A percentile compares a stretch with the other conserved stretches of the same genome.
Evolutionary conservation across 2,888 invertebrate species (phyloP).

Genomic region (Aethes cnicana): DNA sequence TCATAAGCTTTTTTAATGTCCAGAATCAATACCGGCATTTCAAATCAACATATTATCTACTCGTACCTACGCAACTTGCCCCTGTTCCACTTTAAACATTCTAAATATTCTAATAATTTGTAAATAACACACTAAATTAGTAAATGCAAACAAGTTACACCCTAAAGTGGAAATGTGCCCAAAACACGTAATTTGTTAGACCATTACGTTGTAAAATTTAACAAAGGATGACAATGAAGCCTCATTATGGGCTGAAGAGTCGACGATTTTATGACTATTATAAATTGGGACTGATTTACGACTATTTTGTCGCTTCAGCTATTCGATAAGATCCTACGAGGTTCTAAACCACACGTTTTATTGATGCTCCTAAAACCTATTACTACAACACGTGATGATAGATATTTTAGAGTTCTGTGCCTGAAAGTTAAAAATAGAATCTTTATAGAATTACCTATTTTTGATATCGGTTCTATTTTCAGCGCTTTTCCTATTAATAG

Average conservation of each 20-base stretch:
- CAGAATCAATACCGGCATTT: no score
- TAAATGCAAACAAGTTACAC: conserved; percentile 6
- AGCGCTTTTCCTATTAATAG: no score
- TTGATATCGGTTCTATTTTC: no score
- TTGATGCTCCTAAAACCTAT: conserved; percentile 51
- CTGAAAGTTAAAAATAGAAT: no score
- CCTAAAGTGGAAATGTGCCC: conserved; percentile 29
- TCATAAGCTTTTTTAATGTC: no score
- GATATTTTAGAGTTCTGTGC: conserved; percentile 2
- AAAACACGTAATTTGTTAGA: conserved; percentile 42
- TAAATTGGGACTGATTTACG: conserved; percentile 64
- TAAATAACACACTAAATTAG: background rate
- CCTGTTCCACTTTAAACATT: no score
- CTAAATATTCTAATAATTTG: no score
- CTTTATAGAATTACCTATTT: no score
- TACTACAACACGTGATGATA: conserved; percentile 38
- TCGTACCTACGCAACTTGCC: no score
- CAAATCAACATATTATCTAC: no score
- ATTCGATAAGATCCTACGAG: conserved; percentile 48
- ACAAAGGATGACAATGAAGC: conserved; percentile 55
- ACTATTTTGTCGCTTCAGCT: conserved; percentile 58
- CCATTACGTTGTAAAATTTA: conserved; percentile 46
- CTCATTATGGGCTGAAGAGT: conserved; percentile 61
- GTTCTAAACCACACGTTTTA: conserved; percentile 58
- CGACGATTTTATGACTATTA: conserved; percentile 63